phyloP scores from a whole-genome alignment of 2,888 invertebrate species.

The Parochlus steinenii region DNA sequence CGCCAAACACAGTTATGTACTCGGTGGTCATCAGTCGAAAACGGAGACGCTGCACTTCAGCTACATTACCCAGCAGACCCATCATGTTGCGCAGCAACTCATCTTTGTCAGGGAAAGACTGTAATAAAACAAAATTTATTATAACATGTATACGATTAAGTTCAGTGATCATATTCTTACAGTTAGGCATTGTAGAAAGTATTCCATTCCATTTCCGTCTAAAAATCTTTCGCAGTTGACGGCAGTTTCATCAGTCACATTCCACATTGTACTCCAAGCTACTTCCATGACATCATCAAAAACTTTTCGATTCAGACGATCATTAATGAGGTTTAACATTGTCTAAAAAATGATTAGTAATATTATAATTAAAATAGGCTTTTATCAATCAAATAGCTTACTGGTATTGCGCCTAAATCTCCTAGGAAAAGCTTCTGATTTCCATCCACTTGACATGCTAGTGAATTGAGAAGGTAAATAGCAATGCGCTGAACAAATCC shows the following conservation, averaged over 20 bases:
- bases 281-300: constrained; percentile 96
- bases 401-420: constrained; percentile 70
- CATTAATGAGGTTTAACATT: constrained; percentile 77
- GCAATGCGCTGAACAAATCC: constrained; percentile 89
- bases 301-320: constrained; percentile 53
- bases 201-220: constrained; percentile 72
- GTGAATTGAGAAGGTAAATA: constrained; percentile 83
- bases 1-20: constrained; percentile 73
- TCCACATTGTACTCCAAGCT: constrained; percentile 99
- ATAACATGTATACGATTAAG: constrained; percentile 2
- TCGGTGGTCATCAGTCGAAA: constrained; percentile 67
- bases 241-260: constrained; percentile 91
- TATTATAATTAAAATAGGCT: neutral
- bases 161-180: constrained; percentile 32
- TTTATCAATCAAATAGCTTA: constrained; percentile 28
- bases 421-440: constrained; percentile 83
- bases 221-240: constrained; percentile 85
- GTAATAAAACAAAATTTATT: constrained; percentile 16
- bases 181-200: constrained; percentile 74
- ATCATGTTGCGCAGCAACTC: constrained; percentile 94
- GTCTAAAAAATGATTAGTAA: constrained; percentile 34
- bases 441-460: constrained; percentile 93
- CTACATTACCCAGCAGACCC: constrained; percentile 91
- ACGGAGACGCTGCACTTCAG: constrained; percentile 74
- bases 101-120: constrained; percentile 77